Evolutionary conservation across 2,797 vertebrate species (phyloP).

Genomic region (Sarcoramphus papa): DNA sequence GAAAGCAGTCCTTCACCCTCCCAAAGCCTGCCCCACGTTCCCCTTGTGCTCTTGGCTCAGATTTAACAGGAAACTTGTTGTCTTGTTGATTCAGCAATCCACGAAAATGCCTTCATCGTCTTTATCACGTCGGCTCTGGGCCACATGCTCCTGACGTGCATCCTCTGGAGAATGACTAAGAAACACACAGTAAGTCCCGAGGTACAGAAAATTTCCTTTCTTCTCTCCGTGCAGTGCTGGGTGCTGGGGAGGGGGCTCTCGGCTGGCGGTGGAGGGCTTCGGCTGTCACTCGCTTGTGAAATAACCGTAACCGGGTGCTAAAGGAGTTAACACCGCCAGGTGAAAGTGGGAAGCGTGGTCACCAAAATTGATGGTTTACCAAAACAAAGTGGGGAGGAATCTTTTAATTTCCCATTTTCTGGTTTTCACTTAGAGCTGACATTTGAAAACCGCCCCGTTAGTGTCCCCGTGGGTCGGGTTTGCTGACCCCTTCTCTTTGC

Average conservation of each 20-base stretch:
- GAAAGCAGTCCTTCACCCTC: background rate
- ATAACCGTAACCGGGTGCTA: accelerated
- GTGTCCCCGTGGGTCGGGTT: accelerated
- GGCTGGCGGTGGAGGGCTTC: background rate
- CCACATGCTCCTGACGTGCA: conserved; percentile 89
- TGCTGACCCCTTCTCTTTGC: background rate
- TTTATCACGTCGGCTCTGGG: conserved; percentile 84
- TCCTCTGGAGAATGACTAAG: conserved; percentile 85
- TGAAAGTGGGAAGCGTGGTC: accelerated
- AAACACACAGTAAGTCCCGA: conserved; percentile 80
- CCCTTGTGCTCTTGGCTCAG: background rate
- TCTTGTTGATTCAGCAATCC: conserved; percentile 77
- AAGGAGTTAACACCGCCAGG: background rate
- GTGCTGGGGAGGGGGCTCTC: background rate
- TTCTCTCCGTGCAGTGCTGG: background rate
- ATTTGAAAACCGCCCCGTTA: accelerated
- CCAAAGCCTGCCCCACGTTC: accelerated
- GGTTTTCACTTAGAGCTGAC: background rate
- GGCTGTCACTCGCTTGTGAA: background rate
- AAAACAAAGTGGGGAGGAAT: background rate
- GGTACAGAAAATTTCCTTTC: conserved; percentile 73
- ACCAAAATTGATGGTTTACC: background rate
- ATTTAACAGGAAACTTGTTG: background rate
- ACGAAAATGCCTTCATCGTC: conserved; percentile 84
- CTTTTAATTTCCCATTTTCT: background rate